Percentiles rank a stretch among this genome's conserved stretches.
Evolutionary conservation across 2,888 invertebrate species (phyloP).

Genomic region (Blastobasis lacticolella): DNA sequence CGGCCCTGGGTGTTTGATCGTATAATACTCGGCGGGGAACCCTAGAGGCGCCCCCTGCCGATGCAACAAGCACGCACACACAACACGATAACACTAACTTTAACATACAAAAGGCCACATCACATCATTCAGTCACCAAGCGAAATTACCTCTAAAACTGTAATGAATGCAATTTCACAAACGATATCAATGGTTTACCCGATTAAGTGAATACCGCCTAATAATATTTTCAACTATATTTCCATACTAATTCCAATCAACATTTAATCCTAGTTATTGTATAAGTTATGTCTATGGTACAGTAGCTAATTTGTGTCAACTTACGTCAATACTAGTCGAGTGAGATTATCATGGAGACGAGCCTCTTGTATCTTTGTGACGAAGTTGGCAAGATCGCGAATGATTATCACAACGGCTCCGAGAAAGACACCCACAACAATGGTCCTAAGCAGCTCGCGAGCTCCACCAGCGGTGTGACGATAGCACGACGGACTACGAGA

Average conservation of each 20-base stretch:
- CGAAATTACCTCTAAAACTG: conserved; percentile 49
- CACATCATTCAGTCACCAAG: conserved; percentile 74
- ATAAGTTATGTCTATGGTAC: conserved; percentile 49
- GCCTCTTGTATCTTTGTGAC: conserved; percentile 42
- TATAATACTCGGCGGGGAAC: conserved; percentile 4
- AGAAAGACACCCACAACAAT: conserved; percentile 45
- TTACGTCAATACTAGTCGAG: conserved; percentile 36
- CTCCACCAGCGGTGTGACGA: conserved; percentile 47
- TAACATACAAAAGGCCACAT: conserved; percentile 71
- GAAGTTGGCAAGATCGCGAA: conserved; percentile 45
- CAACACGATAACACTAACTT: conserved; percentile 48
- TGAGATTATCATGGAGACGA: conserved; percentile 42
- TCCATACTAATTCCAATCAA: conserved; percentile 47
- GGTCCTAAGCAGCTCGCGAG: conserved; percentile 24
- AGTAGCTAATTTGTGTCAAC: conserved; percentile 46
- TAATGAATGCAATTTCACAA: conserved; percentile 52
- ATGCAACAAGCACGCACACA: conserved; percentile 67
- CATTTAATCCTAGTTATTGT: conserved; percentile 50
- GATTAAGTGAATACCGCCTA: conserved; percentile 28
- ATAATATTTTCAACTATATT: conserved; percentile 38
- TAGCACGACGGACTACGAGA: conserved; percentile 67
- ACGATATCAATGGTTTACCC: conserved; percentile 25
- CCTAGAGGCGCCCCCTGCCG: conserved; percentile 46
- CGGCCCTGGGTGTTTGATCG: no score
- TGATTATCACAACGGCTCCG: conserved; percentile 26